Evolutionary conservation across 2,113 vertebrate genomes (phyloP).

Genomic region (Bubalus kerabau): DNA sequence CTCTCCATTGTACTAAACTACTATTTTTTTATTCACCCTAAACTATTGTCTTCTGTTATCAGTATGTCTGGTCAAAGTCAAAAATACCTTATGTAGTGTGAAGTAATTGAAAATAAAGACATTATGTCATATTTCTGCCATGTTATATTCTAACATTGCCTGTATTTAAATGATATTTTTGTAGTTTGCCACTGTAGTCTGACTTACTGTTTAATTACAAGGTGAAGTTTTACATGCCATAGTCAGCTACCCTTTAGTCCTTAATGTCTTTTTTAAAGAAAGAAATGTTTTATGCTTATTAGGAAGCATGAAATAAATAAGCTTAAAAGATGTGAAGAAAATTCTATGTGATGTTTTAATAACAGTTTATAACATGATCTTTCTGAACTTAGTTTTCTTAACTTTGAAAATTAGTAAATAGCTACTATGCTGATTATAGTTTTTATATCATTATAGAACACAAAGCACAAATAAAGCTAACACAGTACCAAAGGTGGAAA

Average conservation of each 20-base stretch:
- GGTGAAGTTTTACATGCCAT: not conserved
- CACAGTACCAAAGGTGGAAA: not conserved
- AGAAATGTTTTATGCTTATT: not conserved
- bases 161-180: constrained; percentile 1
- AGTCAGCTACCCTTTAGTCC: not conserved
- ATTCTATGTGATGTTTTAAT: not conserved
- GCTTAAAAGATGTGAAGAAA: not conserved
- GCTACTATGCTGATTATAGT: not conserved
- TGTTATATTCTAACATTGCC: not conserved
- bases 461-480: not conserved
- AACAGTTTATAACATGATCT: not conserved
- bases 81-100: not conserved
- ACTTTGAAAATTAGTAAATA: not conserved
- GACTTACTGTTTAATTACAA: not conserved
- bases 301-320: not conserved
- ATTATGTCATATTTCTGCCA: not conserved
- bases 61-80: not conserved
- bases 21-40: not conserved
- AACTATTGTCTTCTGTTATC: not conserved
- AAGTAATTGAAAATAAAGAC: constrained; percentile 2
- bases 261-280: not conserved
- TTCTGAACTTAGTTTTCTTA: constrained; percentile 30
- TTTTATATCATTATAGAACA: not conserved
- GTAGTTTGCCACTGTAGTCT: constrained; percentile 20
- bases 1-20: not conserved